These are phyloP conservation scores for Strix aluco DNA, from an alignment of 2,113 vertebrate genomes.

Conservation along the genomic window DNA sequence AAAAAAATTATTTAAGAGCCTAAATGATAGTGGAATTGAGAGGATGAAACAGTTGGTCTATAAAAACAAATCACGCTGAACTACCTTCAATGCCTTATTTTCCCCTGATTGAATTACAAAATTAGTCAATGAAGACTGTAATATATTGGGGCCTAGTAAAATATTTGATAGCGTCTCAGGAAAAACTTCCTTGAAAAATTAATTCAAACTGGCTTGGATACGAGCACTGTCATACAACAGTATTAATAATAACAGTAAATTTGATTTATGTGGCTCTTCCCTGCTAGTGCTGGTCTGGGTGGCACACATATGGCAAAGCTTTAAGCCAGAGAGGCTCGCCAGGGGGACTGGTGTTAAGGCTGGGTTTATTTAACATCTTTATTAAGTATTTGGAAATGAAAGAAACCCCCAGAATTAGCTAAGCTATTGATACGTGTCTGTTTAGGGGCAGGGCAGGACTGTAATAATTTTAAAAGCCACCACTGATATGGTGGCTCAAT, in stretches of 20 bases:
- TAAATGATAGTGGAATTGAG: background rate
- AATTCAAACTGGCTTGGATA: slow-evolving; percentile 46
- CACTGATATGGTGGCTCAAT: background rate
- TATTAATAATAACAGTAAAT: slow-evolving; percentile 21
- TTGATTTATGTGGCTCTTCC: slow-evolving; percentile 43
- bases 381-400: background rate
- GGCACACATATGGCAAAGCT: background rate
- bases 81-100: slow-evolving; percentile 19
- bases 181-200: slow-evolving; percentile 60
- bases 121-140: slow-evolving; percentile 38
- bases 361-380: background rate
- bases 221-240: background rate
- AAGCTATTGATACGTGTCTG: background rate
- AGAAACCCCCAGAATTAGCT: background rate
- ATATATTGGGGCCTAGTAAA: background rate
- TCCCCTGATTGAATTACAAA: slow-evolving; percentile 38
- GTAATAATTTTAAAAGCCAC: background rate
- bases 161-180: slow-evolving; percentile 3
- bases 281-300: background rate
- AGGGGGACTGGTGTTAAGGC: background rate
- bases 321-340: background rate
- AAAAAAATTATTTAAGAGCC: slow-evolving; percentile 6
- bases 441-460: background rate
- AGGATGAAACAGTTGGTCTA: slow-evolving; percentile 35
- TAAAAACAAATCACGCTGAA: slow-evolving; percentile 48